These are phyloP conservation scores for Malaclemys terrapin DNA, from an alignment of 2,113 vertebrate genomes.

Conservation along the genomic window DNA sequence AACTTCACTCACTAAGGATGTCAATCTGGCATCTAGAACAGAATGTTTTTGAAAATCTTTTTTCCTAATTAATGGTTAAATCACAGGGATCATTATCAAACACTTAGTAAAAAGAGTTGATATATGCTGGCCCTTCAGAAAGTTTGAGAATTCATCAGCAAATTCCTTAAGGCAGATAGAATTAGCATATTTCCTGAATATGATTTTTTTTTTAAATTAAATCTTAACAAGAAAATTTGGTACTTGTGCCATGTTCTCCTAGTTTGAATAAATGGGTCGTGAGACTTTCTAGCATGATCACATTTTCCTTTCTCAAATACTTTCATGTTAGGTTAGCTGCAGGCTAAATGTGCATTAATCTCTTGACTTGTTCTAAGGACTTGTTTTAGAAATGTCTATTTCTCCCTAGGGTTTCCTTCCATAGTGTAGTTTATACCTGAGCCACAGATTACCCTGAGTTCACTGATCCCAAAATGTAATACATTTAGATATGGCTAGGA, in stretches of 20 bases:
- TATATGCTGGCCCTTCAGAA: neutral
- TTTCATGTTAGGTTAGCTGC: neutral
- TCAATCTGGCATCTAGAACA: neutral
- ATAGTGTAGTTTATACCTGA: neutral
- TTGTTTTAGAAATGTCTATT: neutral
- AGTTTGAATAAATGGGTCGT: neutral
- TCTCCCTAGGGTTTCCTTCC: neutral
- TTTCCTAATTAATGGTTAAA: neutral
- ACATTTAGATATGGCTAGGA: neutral
- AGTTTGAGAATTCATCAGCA: neutral
- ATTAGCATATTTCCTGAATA: neutral
- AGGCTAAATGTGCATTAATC: neutral
- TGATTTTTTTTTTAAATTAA: neutral
- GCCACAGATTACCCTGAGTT: neutral
- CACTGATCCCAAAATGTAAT: neutral
- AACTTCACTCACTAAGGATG: neutral
- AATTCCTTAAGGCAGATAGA: neutral
- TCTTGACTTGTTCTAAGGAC: neutral
- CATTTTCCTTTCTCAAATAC: neutral
- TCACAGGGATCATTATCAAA: neutral
- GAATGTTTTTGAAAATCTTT: neutral
- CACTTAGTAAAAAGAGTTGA: neutral
- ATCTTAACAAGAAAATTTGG: neutral
- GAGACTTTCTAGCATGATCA: neutral
- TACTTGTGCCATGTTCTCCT: neutral